Conservation (phyloP, 2,888 invertebrate species). For the Microctonus brassicae region DNA sequence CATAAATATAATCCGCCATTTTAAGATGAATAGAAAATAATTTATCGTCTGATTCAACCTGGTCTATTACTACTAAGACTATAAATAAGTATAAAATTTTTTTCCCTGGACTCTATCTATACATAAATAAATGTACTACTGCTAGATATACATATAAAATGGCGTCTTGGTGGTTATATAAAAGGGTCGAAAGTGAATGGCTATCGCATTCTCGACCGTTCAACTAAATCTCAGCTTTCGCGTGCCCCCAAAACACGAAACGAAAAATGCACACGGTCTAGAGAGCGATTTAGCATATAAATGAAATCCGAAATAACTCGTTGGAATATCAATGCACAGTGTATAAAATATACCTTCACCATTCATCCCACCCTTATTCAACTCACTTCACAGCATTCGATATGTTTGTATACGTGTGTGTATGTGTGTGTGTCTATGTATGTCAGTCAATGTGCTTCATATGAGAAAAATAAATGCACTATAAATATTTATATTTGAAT, state of each 20-base stretch:
- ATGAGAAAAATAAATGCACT: slow-evolving; percentile 47
- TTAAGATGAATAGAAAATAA: no score
- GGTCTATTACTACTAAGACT: no score
- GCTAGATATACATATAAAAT: no score
- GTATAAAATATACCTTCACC: no score
- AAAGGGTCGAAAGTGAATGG: not conserved
- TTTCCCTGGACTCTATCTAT: no score
- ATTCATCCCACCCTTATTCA: no score
- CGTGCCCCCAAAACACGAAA: slow-evolving; percentile 49
- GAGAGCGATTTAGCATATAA: slow-evolving; percentile 60
- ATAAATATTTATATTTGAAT: slow-evolving; percentile 27
- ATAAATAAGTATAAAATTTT: no score
- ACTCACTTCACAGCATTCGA: no score
- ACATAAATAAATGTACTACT: no score
- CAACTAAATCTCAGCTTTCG: slow-evolving; percentile 42
- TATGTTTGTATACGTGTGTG: no score
- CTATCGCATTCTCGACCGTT: slow-evolving; percentile 33
- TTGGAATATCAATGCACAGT: slow-evolving; percentile 62
- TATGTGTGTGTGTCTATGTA: not conserved
- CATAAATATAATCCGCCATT: no score
- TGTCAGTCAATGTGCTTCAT: slow-evolving; percentile 41
- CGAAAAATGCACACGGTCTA: slow-evolving; percentile 52
- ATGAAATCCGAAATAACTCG: slow-evolving; percentile 60
- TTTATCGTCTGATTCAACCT: no score
- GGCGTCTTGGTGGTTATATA: not conserved